Conservation (phyloP, 1,140 invertebrate species). For the Atta colombica region DNA sequence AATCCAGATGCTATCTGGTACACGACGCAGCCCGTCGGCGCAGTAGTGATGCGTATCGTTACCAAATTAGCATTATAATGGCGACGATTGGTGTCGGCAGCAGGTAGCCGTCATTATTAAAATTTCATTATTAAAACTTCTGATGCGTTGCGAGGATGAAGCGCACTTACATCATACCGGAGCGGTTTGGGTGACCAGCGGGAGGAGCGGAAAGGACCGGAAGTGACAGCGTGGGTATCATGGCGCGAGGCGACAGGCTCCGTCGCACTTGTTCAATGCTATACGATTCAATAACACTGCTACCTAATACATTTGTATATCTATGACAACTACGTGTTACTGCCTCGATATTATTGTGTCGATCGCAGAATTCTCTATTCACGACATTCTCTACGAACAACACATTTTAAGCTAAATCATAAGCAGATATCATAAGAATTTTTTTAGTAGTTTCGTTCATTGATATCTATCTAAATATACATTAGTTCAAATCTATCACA, state of each 20-base stretch:
- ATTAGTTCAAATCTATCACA: neutral
- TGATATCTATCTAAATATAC: too few relatives aligned
- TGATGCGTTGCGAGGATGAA: conserved; percentile 61
- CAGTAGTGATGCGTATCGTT: conserved; percentile 59
- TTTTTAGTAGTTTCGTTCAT: neutral
- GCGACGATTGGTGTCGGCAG: conserved; percentile 8
- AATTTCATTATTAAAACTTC: conserved; percentile 62
- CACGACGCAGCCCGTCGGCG: conserved; percentile 62
- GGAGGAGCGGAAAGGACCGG: conserved; percentile 32
- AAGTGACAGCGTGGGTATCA: conserved; percentile 59
- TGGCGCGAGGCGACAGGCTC: conserved; percentile 61
- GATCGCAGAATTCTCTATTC: conserved; percentile 14
- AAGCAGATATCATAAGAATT: neutral
- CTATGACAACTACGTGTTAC: neutral
- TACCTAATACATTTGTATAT: conserved; percentile 58
- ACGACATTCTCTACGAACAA: neutral
- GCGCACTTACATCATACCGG: conserved; percentile 19
- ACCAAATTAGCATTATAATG: conserved; percentile 63
- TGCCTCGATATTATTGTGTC: conserved; percentile 2
- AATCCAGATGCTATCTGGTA: conserved; percentile 56
- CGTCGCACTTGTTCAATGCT: conserved; percentile 67
- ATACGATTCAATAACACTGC: conserved; percentile 59
- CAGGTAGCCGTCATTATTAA: conserved; percentile 64
- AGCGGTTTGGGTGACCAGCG: conserved; percentile 9
- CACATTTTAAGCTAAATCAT: neutral